phyloP scores from a whole-genome alignment of 2,797 vertebrate species.

The Peromyscus eremicus region DNA sequence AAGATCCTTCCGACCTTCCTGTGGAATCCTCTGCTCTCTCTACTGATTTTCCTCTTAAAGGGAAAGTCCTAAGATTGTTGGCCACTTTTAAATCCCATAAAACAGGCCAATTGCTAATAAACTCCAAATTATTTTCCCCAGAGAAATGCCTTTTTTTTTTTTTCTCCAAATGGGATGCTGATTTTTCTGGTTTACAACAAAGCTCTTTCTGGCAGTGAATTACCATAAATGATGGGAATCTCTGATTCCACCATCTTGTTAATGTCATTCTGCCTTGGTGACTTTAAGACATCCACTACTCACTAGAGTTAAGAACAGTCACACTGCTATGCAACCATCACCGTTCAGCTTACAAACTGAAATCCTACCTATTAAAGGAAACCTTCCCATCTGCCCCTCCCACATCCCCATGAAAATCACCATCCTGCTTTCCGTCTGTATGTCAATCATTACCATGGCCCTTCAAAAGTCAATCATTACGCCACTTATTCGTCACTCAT shows the following conservation, averaged over 20 bases:
- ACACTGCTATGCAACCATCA: neutral
- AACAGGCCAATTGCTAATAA: neutral
- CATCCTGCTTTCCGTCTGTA: neutral
- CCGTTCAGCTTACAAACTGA: neutral
- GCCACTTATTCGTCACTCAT: constrained; percentile 1
- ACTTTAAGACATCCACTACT: neutral
- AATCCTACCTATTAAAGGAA: neutral
- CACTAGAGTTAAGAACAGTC: neutral
- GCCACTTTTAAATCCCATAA: neutral
- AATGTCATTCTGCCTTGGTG: neutral
- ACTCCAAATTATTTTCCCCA: neutral
- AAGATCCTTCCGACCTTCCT: neutral
- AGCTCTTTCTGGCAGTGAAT: neutral
- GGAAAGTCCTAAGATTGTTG: neutral
- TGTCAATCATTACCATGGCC: constrained; percentile 3
- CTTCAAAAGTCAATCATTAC: constrained; percentile 28
- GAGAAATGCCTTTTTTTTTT: neutral
- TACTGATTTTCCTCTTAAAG: neutral
- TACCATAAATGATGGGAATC: too few relatives aligned
- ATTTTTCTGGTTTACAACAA: neutral
- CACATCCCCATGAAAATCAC: neutral
- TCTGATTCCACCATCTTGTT: neutral
- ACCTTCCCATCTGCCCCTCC: neutral
- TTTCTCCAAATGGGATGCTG: neutral
- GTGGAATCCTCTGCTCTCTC: neutral